Evolutionary conservation across 2,888 invertebrate species (phyloP).

Genomic region (Mythimna ferrago): DNA sequence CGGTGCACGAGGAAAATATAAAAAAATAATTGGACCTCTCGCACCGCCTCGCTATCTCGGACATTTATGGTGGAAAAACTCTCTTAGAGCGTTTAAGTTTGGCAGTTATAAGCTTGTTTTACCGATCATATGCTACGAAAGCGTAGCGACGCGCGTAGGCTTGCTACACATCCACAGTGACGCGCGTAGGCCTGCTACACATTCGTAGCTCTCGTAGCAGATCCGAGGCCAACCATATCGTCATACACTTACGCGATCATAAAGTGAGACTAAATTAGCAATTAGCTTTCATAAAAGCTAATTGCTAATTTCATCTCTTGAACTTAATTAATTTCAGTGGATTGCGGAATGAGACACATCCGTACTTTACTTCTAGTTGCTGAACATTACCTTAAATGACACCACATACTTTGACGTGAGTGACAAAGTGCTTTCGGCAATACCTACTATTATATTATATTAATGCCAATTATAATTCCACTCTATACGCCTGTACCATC

Average conservation of each 20-base stretch:
- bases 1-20: no score
- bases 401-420: neutral
- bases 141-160: slow-evolving; percentile 4
- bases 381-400: neutral
- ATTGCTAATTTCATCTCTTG: neutral
- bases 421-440: slow-evolving; percentile 17
- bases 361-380: neutral
- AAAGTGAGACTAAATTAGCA: no score
- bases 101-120: neutral
- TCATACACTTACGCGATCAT: neutral
- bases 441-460: neutral
- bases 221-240: neutral
- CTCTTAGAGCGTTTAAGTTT: neutral
- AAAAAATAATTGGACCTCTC: no score
- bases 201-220: neutral
- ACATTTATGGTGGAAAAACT: no score
- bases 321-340: neutral
- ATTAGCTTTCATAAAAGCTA: no score
- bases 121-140: slow-evolving; percentile 6
- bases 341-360: neutral
- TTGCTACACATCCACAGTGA: no score
- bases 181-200: neutral
- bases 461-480: neutral
- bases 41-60: neutral
- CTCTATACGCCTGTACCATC: neutral